Conservation (phyloP, 2,113 vertebrate species). For the Pteronura brasiliensis region DNA sequence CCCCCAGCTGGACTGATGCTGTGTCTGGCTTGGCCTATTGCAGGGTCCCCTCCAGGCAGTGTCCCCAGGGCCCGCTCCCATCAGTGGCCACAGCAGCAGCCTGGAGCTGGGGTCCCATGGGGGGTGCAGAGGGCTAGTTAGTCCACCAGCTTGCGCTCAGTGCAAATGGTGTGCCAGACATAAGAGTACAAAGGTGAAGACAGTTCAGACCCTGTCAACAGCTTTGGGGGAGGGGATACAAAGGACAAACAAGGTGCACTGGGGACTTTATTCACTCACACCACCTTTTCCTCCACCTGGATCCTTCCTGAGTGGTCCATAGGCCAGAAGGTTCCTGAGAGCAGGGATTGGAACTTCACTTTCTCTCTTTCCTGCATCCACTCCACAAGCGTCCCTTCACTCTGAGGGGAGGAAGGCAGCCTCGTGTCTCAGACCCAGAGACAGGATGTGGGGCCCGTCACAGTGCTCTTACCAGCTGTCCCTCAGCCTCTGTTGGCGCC, state of each 20-base stretch:
- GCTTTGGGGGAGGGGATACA: neutral
- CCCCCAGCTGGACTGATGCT: conserved; percentile 83
- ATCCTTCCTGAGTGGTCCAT: neutral
- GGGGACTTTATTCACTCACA: neutral
- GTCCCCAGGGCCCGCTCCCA: conserved; percentile 85
- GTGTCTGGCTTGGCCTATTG: conserved; percentile 87
- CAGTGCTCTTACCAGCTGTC: no score
- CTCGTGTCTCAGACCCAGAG: neutral
- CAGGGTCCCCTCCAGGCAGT: conserved; percentile 87
- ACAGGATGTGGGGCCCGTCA: no score
- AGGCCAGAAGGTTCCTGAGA: neutral
- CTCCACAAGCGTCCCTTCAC: neutral
- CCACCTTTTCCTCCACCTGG: neutral
- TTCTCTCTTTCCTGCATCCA: neutral
- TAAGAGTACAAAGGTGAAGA: neutral
- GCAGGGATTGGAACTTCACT: neutral
- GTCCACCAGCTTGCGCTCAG: neutral
- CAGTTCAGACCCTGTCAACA: neutral
- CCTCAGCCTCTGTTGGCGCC: neutral
- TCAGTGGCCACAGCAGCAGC: conserved; percentile 74
- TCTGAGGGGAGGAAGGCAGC: neutral
- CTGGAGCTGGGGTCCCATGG: conserved; percentile 56
- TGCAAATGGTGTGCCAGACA: neutral
- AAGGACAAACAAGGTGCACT: neutral
- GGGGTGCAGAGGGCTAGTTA: fast-evolving